Base-by-base conservation (phyloP, 2,113 vertebrate species). In the Caloenas nicobarica region DNA sequence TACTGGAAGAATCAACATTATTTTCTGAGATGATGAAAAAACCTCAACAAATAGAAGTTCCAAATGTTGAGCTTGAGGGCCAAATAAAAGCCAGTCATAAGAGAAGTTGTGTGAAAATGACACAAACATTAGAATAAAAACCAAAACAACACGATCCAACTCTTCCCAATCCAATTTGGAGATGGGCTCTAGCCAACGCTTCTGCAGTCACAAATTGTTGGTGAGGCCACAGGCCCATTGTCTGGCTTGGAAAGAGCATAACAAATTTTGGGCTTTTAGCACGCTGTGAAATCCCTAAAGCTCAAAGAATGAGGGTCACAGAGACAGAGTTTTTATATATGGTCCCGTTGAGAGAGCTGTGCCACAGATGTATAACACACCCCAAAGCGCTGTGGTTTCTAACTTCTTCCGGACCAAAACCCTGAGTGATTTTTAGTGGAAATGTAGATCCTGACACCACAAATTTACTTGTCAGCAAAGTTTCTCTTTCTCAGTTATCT, bases 61-160 rank as follows among this genome's bases (percentile, higher is more conserved):
- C 93, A 96, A 95, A 83, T 88, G 91, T 95, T 95, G 83, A 86
- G 89, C 94, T 90, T 51, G 68, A 72, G 96, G 95, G 92, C 88
- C 88, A 96, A 97, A 96, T 93, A 95, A 94, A 95, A 94, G 10
- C 29, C 57, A 86, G 40, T 69, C 50, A 42, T 85, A 84, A 91
- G 83, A 72, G 88, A 90, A 88, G 65, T 86, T 91, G 72, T 53
- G 26, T 91, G 80, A 92, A 93, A 86, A 90, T 82, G 61, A 94
- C 64, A 91, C n/a, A 72, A 95, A 92, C 38, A 64, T 74, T n/a
- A 93, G 61, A 95, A 93, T 48, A 93, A 91, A 91, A 90, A 58
- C 0, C n/a, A 89, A 85, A 91, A 82, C 0, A 1, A 87, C 31
- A 86, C 88, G 65, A 95, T 91, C 57, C 83, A 91, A 57, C 81